Base-by-base conservation (phyloP, 2,113 vertebrate genomes). In the Xerus inauris region DNA sequence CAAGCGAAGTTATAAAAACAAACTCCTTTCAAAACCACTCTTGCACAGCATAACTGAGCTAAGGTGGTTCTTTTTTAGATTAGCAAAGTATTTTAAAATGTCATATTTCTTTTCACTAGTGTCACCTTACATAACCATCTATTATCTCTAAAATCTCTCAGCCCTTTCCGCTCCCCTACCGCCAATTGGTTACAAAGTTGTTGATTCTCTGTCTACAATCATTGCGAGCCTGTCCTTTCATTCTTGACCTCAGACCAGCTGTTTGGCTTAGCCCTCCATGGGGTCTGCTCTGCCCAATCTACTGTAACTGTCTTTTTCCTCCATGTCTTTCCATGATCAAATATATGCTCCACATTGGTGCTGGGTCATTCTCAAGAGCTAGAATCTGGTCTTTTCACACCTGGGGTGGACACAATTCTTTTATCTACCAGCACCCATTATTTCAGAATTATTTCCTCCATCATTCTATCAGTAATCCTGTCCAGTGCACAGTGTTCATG, bases 11-110 rank as follows among this genome's bases (percentile, higher is more conserved):
- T 91, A 93, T 73, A 81, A 83, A 94, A 94, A 89, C 73, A 57
- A 84, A 64, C 47, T 62, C 91, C 92, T 88, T 88, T 97, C 76
- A 89, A 65, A 92, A 69, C 57, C n/a, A 71, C 80, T 94, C 81
- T 57, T 84, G 64, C 82, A 95, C 80, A 95, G 59, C 87, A 87
- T 47, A 40, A 87, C 13, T 47, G 49, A 95, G 69, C 47, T 90
- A 86, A 93, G 49, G 69, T 16, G 20, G 20, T 40, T 83, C 81
- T 84, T 90, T 92, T 88, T 71, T 38, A 73, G 80, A 91, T 73
- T 80, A 76, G 85, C 86, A 88, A 85, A 77, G 35, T 65, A 40
- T 6, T 89, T 40, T 89, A 92, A 93, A 92, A 94, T 90, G 91
- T 65, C n/a, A 10, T 32, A 57, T 69, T 96, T 96, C 69, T 91